Conservation (phyloP, 92 coral and sea anemone genomes). For the Galaxea fascicularis region DNA sequence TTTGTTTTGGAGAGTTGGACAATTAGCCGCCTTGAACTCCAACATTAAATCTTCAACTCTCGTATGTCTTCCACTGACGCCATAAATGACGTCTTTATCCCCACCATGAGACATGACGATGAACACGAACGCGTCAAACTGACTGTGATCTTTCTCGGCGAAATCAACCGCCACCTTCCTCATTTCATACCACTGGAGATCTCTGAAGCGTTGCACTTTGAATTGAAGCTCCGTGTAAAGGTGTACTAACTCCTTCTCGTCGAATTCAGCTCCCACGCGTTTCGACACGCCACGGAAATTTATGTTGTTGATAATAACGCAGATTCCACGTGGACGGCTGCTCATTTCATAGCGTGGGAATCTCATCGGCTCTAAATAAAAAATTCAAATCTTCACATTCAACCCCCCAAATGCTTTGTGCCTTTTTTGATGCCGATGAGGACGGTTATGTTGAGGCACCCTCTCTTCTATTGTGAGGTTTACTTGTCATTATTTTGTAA, state of each 20-base stretch:
- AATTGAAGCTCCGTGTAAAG: slow-evolving; percentile 65
- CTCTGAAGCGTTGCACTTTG: slow-evolving; percentile 14
- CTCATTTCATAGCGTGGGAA: slow-evolving; percentile 15
- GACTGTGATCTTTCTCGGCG: slow-evolving; percentile 41
- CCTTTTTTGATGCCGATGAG: too few relatives aligned
- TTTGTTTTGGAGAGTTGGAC: slow-evolving; percentile 56
- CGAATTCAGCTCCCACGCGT: slow-evolving; percentile 68
- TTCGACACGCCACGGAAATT: not conserved
- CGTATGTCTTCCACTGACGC: slow-evolving; percentile 43
- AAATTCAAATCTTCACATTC: too few relatives aligned
- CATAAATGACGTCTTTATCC: slow-evolving; percentile 48
- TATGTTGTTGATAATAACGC: slow-evolving; percentile 72
- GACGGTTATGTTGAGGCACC: too few relatives aligned
- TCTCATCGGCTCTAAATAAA: too few relatives aligned
- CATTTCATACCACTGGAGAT: slow-evolving; percentile 44
- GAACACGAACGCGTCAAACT: slow-evolving; percentile 68
- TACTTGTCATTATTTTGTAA: too few relatives aligned
- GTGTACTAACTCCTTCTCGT: slow-evolving; percentile 38
- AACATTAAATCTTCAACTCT: slow-evolving; percentile 40
- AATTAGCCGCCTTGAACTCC: slow-evolving; percentile 35
- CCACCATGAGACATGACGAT: slow-evolving; percentile 78
- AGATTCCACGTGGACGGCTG: slow-evolving; percentile 64
- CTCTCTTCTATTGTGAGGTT: too few relatives aligned
- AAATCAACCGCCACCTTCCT: not conserved
- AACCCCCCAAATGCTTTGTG: too few relatives aligned